phyloP scores from a whole-genome alignment of 2,113 vertebrate genomes.

The Zosterops borbonicus region DNA sequence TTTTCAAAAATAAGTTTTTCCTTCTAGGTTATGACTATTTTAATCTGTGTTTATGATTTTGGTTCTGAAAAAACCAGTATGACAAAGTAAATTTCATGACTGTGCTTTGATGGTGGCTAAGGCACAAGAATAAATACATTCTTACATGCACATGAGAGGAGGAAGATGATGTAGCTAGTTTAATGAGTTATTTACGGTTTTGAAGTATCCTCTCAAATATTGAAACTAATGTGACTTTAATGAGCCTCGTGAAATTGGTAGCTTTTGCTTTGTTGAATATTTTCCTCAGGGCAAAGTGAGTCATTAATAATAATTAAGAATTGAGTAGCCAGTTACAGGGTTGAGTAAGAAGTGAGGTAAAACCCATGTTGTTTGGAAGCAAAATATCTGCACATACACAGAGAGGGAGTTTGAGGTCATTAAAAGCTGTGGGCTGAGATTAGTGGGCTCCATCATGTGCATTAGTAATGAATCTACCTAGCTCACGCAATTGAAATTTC shows the following conservation, averaged over 20 bases:
- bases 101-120: background rate
- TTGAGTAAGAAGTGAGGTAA: slow-evolving; percentile 13
- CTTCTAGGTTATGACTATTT: background rate
- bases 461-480: slow-evolving; percentile 7
- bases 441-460: background rate
- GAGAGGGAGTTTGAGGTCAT: background rate
- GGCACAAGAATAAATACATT: background rate
- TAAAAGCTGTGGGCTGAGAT: slow-evolving; percentile 7
- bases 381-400: background rate
- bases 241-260: background rate
- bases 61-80: background rate
- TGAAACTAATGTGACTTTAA: slow-evolving; percentile 25
- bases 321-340: slow-evolving; percentile 23
- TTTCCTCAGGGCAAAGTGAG: slow-evolving; percentile 2
- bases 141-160: background rate
- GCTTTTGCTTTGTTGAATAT: background rate
- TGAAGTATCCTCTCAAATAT: slow-evolving; percentile 14
- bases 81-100: background rate
- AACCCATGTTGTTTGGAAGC: background rate
- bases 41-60: background rate
- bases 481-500: background rate
- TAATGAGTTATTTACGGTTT: slow-evolving; percentile 14
- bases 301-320: slow-evolving; percentile 53
- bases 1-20: background rate
- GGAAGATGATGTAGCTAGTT: background rate